phyloP scores from a whole-genome alignment of 2,797 vertebrate genomes.

The Hyperoplus immaculatus region DNA sequence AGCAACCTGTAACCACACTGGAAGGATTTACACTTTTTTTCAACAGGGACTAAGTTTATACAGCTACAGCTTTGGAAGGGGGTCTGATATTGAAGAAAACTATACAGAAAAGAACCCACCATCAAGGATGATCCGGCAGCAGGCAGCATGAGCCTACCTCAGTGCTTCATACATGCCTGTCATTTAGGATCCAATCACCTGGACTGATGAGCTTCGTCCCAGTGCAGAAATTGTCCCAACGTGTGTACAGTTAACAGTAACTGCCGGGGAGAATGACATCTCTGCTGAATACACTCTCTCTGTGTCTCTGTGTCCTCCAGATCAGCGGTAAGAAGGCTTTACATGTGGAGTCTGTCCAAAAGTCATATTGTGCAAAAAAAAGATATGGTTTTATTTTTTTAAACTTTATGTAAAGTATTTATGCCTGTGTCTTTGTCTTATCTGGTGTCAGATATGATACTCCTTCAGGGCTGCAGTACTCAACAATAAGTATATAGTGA shows the following conservation, averaged over 20 bases:
- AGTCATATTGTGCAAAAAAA: background rate
- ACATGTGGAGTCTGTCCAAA: background rate
- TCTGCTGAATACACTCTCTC: slow-evolving; percentile 46
- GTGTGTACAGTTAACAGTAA: slow-evolving; percentile 23
- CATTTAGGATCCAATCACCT: slow-evolving; percentile 37
- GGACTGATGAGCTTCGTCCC: slow-evolving; percentile 55
- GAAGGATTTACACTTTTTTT: slow-evolving; percentile 35
- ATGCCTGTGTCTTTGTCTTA: background rate
- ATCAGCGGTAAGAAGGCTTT: slow-evolving; percentile 68
- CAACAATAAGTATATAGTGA: background rate
- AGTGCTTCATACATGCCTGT: slow-evolving; percentile 15
- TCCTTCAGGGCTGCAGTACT: background rate
- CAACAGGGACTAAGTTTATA: slow-evolving; percentile 6
- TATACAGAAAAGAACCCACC: background rate
- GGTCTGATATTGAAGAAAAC: background rate
- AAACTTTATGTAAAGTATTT: background rate
- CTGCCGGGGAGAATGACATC: slow-evolving; percentile 70
- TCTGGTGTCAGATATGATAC: background rate
- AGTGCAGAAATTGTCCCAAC: slow-evolving; percentile 28
- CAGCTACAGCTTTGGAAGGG: slow-evolving; percentile 1
- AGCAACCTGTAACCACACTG: slow-evolving; percentile 4
- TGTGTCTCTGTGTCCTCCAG: slow-evolving; percentile 60
- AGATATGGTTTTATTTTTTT: background rate
- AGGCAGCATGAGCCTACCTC: slow-evolving; percentile 39
- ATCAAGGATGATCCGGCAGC: slow-evolving; percentile 35